A percentile compares a stretch with the other conserved stretches of the same genome.
phyloP scores from a whole-genome alignment of 2,113 vertebrate genomes.

The Boleophthalmus pectinirostris region DNA sequence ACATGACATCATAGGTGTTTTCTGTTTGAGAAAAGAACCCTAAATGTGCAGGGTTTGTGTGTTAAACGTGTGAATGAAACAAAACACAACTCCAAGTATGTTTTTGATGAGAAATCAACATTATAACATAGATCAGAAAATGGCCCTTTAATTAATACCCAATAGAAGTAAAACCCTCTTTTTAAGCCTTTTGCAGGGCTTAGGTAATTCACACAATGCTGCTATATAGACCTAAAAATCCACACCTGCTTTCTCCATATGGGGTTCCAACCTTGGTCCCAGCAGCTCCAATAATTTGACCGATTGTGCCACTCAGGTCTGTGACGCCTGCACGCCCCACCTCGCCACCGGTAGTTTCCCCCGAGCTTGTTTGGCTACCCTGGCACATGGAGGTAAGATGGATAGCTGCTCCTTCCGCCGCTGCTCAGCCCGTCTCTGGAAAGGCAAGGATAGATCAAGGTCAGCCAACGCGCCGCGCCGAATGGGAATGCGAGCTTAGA shows the following conservation, averaged over 20 bases:
- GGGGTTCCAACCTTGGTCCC: conserved; percentile 62
- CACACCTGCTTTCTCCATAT: conserved; percentile 40
- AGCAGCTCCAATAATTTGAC: conserved; percentile 73
- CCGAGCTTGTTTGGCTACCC: conserved; percentile 69
- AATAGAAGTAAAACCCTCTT: no score
- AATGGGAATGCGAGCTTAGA: conserved; percentile 40
- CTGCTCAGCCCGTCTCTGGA: conserved; percentile 65
- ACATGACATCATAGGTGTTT: no score
- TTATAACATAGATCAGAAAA: no score
- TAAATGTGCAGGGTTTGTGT: no score
- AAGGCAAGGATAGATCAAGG: conserved; percentile 71
- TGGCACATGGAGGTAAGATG: conserved; percentile 68
- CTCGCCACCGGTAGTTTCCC: conserved; percentile 68
- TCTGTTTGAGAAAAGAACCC: no score
- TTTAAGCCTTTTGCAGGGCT: no score
- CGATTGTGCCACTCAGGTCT: conserved; percentile 62
- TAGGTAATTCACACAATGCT: no score
- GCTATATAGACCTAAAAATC: conserved; percentile 28
- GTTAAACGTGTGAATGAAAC: no score
- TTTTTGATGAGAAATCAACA: no score
- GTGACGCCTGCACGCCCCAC: conserved; percentile 57
- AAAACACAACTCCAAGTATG: no score
- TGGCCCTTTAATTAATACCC: no score
- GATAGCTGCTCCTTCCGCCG: conserved; percentile 62
- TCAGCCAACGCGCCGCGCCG: conserved; percentile 66